Conservation (phyloP, 30 jellyfish, hydroid and myxozoan genomes). For the Rhopilema esculentum region DNA sequence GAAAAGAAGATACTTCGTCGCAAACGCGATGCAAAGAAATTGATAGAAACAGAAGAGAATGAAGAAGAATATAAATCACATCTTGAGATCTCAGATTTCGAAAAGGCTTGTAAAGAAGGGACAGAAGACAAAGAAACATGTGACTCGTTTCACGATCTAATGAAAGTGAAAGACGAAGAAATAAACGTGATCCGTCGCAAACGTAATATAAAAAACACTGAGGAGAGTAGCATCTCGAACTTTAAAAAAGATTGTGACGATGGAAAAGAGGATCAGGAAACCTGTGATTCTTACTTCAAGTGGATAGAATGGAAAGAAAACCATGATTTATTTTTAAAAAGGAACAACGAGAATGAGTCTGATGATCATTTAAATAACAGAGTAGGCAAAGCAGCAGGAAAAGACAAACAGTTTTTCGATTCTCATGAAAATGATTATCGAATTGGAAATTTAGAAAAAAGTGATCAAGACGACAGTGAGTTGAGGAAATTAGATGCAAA, state of each 20-base stretch:
- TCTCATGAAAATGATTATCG: too few relatives aligned
- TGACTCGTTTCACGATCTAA: neutral
- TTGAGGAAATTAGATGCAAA: too few relatives aligned
- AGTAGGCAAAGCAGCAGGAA: too few relatives aligned
- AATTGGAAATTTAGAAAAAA: too few relatives aligned
- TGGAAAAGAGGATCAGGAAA: neutral
- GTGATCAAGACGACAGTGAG: too few relatives aligned
- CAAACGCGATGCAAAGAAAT: neutral
- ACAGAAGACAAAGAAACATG: neutral
- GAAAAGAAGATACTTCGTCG: neutral
- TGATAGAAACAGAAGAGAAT: neutral
- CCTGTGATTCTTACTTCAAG: neutral
- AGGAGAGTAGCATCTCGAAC: neutral
- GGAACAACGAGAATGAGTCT: too few relatives aligned
- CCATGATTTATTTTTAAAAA: too few relatives aligned
- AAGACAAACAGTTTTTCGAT: too few relatives aligned
- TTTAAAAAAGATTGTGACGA: neutral
- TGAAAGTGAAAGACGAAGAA: too few relatives aligned
- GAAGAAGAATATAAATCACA: neutral
- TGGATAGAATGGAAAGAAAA: neutral
- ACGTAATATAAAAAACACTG: neutral
- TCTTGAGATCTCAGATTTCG: neutral
- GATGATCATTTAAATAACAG: too few relatives aligned
- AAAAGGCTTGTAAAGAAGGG: conserved; percentile 1
- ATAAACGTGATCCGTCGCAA: too few relatives aligned